Percentiles rank a stretch among this genome's conserved stretches.
These are phyloP conservation scores for Typhlichthys eigenmanni DNA, from an alignment of 2,797 vertebrate species.

Conservation along the genomic window DNA sequence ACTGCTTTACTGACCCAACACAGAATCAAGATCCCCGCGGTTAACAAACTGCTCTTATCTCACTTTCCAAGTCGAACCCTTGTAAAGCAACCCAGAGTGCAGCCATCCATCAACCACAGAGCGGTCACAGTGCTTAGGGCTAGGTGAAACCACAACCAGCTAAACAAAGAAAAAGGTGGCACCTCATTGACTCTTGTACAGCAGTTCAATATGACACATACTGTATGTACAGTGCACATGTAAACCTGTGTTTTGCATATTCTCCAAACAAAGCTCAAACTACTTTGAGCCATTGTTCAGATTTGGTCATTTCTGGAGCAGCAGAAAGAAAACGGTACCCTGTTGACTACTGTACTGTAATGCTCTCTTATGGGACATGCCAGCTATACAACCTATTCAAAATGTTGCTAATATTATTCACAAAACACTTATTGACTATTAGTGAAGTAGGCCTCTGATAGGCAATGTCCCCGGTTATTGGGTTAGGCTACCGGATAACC, in stretches of 20 bases:
- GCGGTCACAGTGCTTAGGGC: slow-evolving; percentile 18
- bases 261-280: no score
- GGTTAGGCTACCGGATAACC: no score
- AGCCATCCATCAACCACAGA: slow-evolving; percentile 24
- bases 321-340: neutral
- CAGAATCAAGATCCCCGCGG: slow-evolving; percentile 9
- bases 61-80: slow-evolving; percentile 1
- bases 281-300: neutral
- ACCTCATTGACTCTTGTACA: slow-evolving; percentile 3
- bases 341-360: no score
- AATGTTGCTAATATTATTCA: no score
- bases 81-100: slow-evolving; percentile 26
- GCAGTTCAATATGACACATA: no score
- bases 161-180: slow-evolving; percentile 26
- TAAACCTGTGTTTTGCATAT: no score
- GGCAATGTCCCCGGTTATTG: no score
- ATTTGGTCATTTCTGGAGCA: neutral
- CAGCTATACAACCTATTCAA: no score
- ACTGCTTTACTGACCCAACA: slow-evolving; percentile 6
- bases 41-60: slow-evolving; percentile 25
- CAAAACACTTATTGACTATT: no score
- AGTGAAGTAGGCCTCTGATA: no score
- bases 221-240: no score
- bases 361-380: no score
- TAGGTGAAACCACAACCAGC: slow-evolving; percentile 8